phyloP scores from a whole-genome alignment of 2,113 vertebrate genomes.

The Morone saxatilis region DNA sequence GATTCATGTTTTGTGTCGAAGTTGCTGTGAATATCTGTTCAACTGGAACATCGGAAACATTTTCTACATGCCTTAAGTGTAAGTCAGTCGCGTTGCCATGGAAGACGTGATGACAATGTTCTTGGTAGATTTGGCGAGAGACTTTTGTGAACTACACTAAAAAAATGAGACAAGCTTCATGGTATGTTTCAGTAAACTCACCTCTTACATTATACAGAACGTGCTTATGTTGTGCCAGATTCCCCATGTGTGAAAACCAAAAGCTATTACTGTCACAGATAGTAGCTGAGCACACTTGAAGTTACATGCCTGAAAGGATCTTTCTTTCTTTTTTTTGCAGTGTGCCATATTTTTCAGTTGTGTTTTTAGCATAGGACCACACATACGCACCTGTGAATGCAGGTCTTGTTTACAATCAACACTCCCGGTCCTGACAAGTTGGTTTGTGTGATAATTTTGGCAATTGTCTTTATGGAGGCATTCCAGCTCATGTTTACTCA shows the following conservation, averaged over 20 bases:
- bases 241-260: conserved; percentile 10
- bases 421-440: conserved; percentile 39
- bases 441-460: conserved; percentile 32
- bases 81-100: background rate
- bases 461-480: background rate
- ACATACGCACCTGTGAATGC: conserved; percentile 10
- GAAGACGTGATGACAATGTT: background rate
- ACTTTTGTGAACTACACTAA: background rate
- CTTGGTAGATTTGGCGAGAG: background rate
- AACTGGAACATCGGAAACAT: background rate
- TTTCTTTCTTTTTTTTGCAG: background rate
- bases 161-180: too few species aligned
- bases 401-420: conserved; percentile 61
- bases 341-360: background rate
- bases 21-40: background rate
- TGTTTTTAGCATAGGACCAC: conserved; percentile 25
- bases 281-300: background rate
- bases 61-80: background rate
- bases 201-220: background rate
- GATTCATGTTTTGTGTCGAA: conserved; percentile 3
- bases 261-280: background rate
- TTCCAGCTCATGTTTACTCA: conserved; percentile 46
- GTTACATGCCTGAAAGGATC: background rate
- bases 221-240: background rate
- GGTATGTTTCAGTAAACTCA: background rate